Percentiles rank a stretch among this genome's conserved stretches.
phyloP scores from a whole-genome alignment of 2,797 vertebrate species.

The Erethizon dorsatum region DNA sequence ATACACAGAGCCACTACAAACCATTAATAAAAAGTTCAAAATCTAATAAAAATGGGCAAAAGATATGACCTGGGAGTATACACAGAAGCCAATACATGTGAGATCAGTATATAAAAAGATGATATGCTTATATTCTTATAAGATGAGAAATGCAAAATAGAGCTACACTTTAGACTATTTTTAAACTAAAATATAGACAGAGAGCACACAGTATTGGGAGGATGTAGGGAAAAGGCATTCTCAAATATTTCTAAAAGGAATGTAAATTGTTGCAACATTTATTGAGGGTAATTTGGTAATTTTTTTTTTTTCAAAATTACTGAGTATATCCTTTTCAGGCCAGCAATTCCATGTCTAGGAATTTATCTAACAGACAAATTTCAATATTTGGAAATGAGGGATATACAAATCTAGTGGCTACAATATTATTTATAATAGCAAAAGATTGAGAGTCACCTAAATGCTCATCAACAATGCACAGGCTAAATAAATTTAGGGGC shows the following conservation, averaged over 20 bases:
- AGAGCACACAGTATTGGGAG: background rate
- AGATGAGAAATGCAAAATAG: slow-evolving; percentile 26
- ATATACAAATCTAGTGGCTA: background rate
- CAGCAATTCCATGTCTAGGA: background rate
- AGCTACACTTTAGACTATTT: background rate
- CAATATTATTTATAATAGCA: background rate
- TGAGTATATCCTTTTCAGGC: background rate
- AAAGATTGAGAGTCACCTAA: background rate
- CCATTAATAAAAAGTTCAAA: background rate
- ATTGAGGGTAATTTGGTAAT: background rate
- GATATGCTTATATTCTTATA: background rate
- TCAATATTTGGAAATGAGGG: slow-evolving; percentile 17
- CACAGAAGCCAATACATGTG: background rate
- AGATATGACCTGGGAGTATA: background rate
- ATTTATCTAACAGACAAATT: slow-evolving; percentile 9
- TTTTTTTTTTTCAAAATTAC: slow-evolving; percentile 23
- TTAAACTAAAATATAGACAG: background rate
- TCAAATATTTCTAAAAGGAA: slow-evolving; percentile 11
- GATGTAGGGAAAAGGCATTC: background rate
- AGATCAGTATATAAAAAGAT: background rate
- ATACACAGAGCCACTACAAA: background rate
- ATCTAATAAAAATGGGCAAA: background rate
- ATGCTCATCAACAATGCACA: background rate
- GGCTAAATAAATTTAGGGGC: background rate
- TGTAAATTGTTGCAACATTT: background rate